Evolutionary conservation across 2,113 vertebrate genomes (phyloP).

Genomic region (Maccullochella peelii): DNA sequence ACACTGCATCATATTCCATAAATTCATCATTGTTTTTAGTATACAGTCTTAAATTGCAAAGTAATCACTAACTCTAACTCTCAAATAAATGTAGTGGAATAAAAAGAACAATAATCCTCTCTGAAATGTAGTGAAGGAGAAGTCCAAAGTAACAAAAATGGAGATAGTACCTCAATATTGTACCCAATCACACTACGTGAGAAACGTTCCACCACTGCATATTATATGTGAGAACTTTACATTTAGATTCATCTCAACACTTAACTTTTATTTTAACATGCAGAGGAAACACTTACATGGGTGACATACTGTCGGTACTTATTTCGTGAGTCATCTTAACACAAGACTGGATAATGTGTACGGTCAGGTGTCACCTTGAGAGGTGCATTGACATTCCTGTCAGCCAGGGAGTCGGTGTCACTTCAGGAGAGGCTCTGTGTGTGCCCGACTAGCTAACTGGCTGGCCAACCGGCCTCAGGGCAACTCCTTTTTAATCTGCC

Average conservation of each 20-base stretch:
- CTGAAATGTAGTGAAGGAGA: background rate
- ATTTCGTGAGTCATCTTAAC: slow-evolving; percentile 5
- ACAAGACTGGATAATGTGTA: background rate
- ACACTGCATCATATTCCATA: background rate
- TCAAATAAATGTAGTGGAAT: background rate
- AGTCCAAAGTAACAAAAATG: background rate
- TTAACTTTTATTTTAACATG: background rate
- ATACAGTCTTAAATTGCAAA: background rate
- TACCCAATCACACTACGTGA: background rate
- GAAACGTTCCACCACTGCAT: no score
- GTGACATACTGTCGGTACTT: background rate
- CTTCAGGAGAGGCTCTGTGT: slow-evolving; percentile 32
- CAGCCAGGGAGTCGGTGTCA: slow-evolving; percentile 36
- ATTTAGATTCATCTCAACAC: background rate
- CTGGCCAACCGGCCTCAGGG: slow-evolving; percentile 45
- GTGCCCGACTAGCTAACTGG: slow-evolving; percentile 28
- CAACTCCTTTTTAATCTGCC: slow-evolving; percentile 70
- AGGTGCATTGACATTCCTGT: slow-evolving; percentile 54
- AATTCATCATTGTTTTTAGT: background rate
- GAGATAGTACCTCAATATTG: background rate
- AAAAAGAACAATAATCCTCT: background rate
- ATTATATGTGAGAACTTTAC: background rate
- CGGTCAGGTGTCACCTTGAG: slow-evolving; percentile 64
- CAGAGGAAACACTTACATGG: background rate
- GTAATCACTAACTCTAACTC: background rate